Base-by-base conservation (phyloP, 92 coral and sea anemone species). In the Paramuricea clavata region DNA sequence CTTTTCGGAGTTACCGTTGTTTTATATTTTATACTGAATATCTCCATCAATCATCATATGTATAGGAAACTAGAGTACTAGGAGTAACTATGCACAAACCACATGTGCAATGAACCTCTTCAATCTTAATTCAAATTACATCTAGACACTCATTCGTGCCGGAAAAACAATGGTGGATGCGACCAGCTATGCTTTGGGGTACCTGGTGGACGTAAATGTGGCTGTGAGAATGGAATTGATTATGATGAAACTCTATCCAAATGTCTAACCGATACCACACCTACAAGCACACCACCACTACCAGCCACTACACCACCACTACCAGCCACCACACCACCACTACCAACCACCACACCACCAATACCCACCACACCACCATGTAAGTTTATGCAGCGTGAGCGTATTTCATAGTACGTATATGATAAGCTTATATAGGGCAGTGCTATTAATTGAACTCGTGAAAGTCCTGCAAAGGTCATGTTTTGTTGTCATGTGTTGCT, bases 111-210 rank as follows among this genome's bases (percentile, higher is more conserved):
- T 21, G 26, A n/a, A 26, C 88, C 41, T 30, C 21, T 57, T 15
- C 16, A 19, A n/a, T 33, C 19, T 8, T 5, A 9, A 57, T 83
- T 21, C 39, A 17, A 12, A 17, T 9, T 30, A 23, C 0, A 41
- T 26, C 15, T 32, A 88, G 91, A 69, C 21, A 74, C 72, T 43
- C 88, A 88, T 69, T 72, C 84, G 12, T 95, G 98, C 80, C 90
- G 87, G 34, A 68, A 60, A 32, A 71, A 72, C 50, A 94, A 94
- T 22, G 98, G 98, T 19, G 95, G 94, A 3, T 95, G 98, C 89
- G 90, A 92, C 16, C 95, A 94, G 31, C 89, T 94, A 9, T 95
- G 98, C 72, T 65, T 94, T 28, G 50, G 90, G 59, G 83, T 74
- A 5, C 93, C 96, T 0, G 76, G 52, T 61, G 82, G 90, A 21